These are phyloP conservation scores for Melipona quadrifasciata DNA, from an alignment of 1,140 invertebrate genomes.

Conservation along the genomic window DNA sequence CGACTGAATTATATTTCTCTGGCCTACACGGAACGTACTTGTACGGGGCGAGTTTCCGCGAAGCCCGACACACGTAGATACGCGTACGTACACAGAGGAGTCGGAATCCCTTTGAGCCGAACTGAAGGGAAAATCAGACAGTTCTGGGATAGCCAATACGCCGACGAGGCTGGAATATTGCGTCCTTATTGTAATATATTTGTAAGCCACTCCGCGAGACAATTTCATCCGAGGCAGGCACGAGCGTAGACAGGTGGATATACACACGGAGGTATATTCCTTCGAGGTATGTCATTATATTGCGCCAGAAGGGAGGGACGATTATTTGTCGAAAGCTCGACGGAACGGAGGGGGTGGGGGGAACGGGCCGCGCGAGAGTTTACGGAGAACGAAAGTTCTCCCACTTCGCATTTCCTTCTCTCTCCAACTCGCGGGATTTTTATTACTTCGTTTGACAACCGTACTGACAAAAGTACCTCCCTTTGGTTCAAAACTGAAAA, in stretches of 20 bases:
- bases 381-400: slow-evolving; percentile 5
- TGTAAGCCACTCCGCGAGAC: slow-evolving; percentile 70
- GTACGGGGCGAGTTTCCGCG: not conserved
- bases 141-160: slow-evolving; percentile 59
- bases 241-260: slow-evolving; percentile 58
- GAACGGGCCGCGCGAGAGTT: slow-evolving; percentile 6
- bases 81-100: slow-evolving; percentile 26
- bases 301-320: slow-evolving; percentile 31
- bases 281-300: slow-evolving; percentile 57
- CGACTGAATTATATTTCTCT: slow-evolving; percentile 38
- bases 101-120: slow-evolving; percentile 62
- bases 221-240: slow-evolving; percentile 62
- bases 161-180: slow-evolving; percentile 54
- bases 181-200: slow-evolving; percentile 70
- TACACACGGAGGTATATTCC: slow-evolving; percentile 56
- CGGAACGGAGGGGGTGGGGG: slow-evolving; percentile 33
- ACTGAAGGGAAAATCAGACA: slow-evolving; percentile 48
- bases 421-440: too few species aligned
- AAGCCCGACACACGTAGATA: not conserved
- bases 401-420: not conserved
- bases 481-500: not conserved
- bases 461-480: not conserved
- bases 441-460: not conserved
- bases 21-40: not conserved
- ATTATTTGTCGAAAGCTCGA: slow-evolving; percentile 51